phyloP scores from a whole-genome alignment of 2,113 vertebrate species.

The Nanorana parkeri region DNA sequence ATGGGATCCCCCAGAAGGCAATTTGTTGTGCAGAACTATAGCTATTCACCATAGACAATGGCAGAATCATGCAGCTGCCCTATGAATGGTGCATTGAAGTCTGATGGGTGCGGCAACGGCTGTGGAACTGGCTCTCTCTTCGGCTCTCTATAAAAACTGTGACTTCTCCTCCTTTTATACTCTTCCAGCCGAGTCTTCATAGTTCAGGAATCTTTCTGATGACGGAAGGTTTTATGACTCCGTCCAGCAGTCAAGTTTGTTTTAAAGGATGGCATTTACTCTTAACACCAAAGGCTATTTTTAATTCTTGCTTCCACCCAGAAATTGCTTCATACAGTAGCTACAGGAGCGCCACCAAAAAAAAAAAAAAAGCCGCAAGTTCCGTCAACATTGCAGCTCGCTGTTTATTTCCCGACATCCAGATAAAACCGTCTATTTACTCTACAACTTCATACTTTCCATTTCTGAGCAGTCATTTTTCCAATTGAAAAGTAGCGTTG shows the following conservation, averaged over 20 bases:
- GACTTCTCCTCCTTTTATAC: not conserved
- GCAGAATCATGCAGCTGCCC: not conserved
- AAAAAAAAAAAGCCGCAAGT: constrained; percentile 37
- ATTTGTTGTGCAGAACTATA: not conserved
- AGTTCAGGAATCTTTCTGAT: constrained; percentile 29
- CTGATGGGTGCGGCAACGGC: not conserved
- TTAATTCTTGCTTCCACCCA: constrained; percentile 10
- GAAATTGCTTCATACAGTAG: constrained; percentile 24
- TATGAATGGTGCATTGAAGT: constrained; percentile 3
- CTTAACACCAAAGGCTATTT: constrained; percentile 6
- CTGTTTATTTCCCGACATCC: constrained; percentile 26
- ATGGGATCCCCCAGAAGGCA: not conserved
- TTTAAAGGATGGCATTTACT: constrained; percentile 29
- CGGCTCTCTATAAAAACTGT: constrained; percentile 14
- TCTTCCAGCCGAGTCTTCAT: not conserved
- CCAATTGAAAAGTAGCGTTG: not conserved
- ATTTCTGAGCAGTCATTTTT: not conserved
- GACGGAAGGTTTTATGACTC: constrained; percentile 11
- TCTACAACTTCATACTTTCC: not conserved
- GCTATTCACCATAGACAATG: not conserved
- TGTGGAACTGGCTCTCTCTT: not conserved
- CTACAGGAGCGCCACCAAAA: constrained; percentile 34
- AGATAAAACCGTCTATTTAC: constrained; percentile 38
- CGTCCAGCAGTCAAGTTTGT: constrained; percentile 16
- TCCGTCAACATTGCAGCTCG: constrained; percentile 41